Percentiles rank a stretch among this genome's conserved stretches.
Conservation (phyloP, 2,888 invertebrate species). For the Coenonympha glycerion region DNA sequence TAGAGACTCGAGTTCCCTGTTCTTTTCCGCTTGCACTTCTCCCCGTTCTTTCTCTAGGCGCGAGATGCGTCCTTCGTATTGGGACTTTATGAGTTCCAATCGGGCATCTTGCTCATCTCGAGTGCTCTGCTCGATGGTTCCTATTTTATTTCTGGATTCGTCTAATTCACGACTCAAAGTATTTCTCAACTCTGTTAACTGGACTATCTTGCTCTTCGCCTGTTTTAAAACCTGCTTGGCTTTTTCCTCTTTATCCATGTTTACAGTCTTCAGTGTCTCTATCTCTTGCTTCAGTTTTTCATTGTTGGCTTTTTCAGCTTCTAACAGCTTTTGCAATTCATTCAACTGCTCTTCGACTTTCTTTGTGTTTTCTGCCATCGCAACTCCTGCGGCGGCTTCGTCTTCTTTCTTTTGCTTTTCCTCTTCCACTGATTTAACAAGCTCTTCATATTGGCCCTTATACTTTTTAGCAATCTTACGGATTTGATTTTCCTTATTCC, state of each 20-base stretch:
- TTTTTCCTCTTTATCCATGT: slow-evolving; percentile 79
- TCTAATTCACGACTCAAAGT: slow-evolving; percentile 76
- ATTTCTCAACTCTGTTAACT: slow-evolving; percentile 82
- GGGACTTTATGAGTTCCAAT: slow-evolving; percentile 79
- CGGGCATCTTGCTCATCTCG: slow-evolving; percentile 76
- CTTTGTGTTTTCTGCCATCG: slow-evolving; percentile 66
- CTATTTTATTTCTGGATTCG: slow-evolving; percentile 68
- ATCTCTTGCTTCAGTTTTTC: slow-evolving; percentile 81
- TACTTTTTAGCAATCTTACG: slow-evolving; percentile 95
- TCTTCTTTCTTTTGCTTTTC: slow-evolving; percentile 76
- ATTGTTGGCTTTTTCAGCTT: slow-evolving; percentile 73
- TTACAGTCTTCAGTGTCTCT: slow-evolving; percentile 74
- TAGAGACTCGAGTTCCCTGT: slow-evolving; percentile 81
- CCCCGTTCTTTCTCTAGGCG: slow-evolving; percentile 84
- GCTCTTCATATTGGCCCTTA: slow-evolving; percentile 88
- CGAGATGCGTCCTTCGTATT: slow-evolving; percentile 81
- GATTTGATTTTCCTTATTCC: slow-evolving; percentile 82
- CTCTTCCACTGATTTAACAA: slow-evolving; percentile 80
- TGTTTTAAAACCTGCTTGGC: slow-evolving; percentile 82
- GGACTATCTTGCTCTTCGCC: slow-evolving; percentile 83
- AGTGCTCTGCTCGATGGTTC: slow-evolving; percentile 68
- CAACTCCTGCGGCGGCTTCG: slow-evolving; percentile 69
- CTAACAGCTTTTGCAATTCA: slow-evolving; percentile 61
- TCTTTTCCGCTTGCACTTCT: slow-evolving; percentile 77
- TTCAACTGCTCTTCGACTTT: slow-evolving; percentile 68